These are phyloP conservation scores for Solenodon paradoxus DNA, from an alignment of 2,113 vertebrate species.

Conservation along the genomic window DNA sequence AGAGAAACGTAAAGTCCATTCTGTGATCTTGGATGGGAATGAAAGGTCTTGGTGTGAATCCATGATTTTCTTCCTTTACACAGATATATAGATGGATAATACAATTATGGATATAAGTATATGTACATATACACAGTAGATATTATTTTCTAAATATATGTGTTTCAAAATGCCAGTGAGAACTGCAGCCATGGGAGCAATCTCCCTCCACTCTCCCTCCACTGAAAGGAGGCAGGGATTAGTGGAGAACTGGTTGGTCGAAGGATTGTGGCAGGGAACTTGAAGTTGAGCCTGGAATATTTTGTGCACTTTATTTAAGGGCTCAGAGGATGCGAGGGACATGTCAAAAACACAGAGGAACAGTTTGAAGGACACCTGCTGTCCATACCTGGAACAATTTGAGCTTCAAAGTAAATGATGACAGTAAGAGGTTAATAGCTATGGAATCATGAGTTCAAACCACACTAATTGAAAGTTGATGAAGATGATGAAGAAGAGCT, in stretches of 20 bases:
- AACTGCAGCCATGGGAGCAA: no score
- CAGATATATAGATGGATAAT: background rate
- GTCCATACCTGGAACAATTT: background rate
- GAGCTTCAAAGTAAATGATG: background rate
- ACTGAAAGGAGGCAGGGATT: background rate
- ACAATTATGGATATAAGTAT: background rate
- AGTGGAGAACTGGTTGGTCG: background rate
- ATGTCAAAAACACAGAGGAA: background rate
- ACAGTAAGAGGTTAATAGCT: background rate
- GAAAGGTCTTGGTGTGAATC: background rate
- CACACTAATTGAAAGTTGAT: background rate
- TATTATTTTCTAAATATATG: background rate
- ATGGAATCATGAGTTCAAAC: background rate
- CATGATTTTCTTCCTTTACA: background rate
- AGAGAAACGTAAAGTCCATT: background rate
- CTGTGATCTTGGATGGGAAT: background rate
- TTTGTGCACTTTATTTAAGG: background rate
- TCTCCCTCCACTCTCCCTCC: no score
- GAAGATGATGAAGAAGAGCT: background rate
- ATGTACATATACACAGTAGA: no score
- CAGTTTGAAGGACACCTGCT: background rate
- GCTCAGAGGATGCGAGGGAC: background rate
- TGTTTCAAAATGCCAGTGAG: background rate
- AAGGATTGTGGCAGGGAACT: background rate
- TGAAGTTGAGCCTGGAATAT: background rate